Evolutionary conservation across 2,797 vertebrate species (phyloP).

Genomic region (Phylloscopus collybita): DNA sequence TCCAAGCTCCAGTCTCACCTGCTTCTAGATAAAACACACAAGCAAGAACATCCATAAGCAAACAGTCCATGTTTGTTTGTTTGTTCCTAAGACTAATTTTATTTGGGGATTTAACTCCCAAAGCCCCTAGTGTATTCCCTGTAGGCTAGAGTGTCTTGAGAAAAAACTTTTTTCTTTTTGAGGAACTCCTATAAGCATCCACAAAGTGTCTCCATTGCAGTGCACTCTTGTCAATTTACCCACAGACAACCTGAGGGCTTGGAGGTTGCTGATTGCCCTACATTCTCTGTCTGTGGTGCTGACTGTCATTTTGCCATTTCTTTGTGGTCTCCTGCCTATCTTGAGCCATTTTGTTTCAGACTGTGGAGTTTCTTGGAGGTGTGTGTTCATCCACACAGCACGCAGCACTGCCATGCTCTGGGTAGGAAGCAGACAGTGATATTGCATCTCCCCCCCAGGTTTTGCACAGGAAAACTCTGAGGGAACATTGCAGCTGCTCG

Average conservation of each 20-base stretch:
- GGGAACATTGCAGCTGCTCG: neutral
- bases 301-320: neutral
- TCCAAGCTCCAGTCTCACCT: neutral
- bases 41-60: neutral
- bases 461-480: neutral
- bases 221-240: neutral
- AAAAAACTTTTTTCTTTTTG: neutral
- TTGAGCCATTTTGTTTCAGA: neutral
- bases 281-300: neutral
- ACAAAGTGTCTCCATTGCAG: neutral
- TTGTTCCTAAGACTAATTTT: neutral
- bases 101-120: neutral
- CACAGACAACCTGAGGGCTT: neutral
- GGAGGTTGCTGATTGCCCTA: rapidly evolving
- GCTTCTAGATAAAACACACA: neutral
- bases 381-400: neutral
- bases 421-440: neutral
- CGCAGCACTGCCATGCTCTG: neutral
- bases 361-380: neutral
- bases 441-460: neutral
- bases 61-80: neutral
- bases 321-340: neutral
- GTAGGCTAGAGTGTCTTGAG: neutral
- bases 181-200: neutral
- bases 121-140: neutral